These are phyloP conservation scores for Drosophila sp. DNA, from an alignment of 1,140 invertebrate species.

Conservation along the genomic window DNA sequence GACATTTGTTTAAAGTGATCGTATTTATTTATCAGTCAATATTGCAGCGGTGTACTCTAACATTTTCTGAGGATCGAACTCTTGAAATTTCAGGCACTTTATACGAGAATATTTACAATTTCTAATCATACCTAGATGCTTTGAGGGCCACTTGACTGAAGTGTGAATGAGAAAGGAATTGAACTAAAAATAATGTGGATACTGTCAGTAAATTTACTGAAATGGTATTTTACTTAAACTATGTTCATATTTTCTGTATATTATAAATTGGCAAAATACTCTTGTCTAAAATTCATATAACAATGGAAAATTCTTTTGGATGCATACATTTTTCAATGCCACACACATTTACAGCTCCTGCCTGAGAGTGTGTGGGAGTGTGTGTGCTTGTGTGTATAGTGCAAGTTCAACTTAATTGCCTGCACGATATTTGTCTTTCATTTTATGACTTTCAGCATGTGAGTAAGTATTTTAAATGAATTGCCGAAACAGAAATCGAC, in stretches of 20 bases:
- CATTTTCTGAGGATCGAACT: background rate
- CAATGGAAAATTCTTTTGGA: slow-evolving; percentile 34
- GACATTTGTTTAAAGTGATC: too few relatives aligned
- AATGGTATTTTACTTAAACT: slow-evolving; percentile 1
- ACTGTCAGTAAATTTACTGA: background rate
- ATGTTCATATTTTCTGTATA: background rate
- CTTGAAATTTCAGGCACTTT: slow-evolving; percentile 21
- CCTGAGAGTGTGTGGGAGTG: background rate
- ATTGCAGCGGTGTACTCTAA: too few relatives aligned
- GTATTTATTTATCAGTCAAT: too few relatives aligned
- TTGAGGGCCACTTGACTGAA: slow-evolving; percentile 29
- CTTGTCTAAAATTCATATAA: slow-evolving; percentile 8
- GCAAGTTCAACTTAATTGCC: slow-evolving; percentile 58
- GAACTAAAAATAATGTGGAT: background rate
- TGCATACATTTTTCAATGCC: slow-evolving; percentile 54
- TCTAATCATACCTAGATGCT: slow-evolving; percentile 10
- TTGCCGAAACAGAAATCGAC: slow-evolving; percentile 25
- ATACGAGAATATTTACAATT: background rate
- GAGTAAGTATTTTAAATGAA: slow-evolving; percentile 56
- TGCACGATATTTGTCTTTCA: slow-evolving; percentile 60
- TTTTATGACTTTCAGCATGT: slow-evolving; percentile 49
- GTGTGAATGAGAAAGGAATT: slow-evolving; percentile 12
- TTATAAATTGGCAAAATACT: slow-evolving; percentile 14
- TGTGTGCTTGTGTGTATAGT: slow-evolving; percentile 18
- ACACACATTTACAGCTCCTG: slow-evolving; percentile 20